Base-by-base conservation (phyloP, 2,113 vertebrate species). In the Heliornis fulica region DNA sequence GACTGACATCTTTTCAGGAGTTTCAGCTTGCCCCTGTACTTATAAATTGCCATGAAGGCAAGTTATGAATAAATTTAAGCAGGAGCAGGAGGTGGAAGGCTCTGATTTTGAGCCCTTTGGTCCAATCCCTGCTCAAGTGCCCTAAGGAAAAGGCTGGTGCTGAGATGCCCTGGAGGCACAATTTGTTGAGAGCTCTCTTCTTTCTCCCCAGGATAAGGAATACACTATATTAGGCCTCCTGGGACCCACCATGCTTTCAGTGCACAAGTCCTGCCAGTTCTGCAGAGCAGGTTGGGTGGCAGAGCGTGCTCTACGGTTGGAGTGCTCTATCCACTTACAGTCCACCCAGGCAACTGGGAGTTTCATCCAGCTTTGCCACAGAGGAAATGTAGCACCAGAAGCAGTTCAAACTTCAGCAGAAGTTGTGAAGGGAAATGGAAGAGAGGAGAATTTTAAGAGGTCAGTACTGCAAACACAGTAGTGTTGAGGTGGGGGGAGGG, bases 21-120 rank as follows among this genome's bases (percentile, higher is more conserved):
- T 53, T 86, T 80, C 53, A 90, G 34, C 86, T 82, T 90, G 69
- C 83, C 95, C 88, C 92, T 95, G 92, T 76, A 92, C 45, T 75
- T 95, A 75, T 7, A 90, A 89, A 93, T 82, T 88, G 83, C 85
- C 45, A 57, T 5, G 11, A 96, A 25, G 31, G 40, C 51, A 94
- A 66, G 64, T 64, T 68, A 83, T 75, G 69, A 95, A 94, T 75
- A 89, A 83, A 90, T 90, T n/a, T 72, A 75, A 78, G 16, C 60
- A 89, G 51, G 2, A 95, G 31, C 77, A 92, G 87, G 19, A 93
- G 74, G 80, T 53, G 91, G 83, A 82, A 74, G 48, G 78, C 59
- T 88, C 79, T 23, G 41, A 50, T 75, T 94, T 78, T 66, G 64
- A 94, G 72, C 83, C 46, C 69, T 84, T 63, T 66, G 69, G 45